These are phyloP conservation scores for Uropsilus gracilis DNA, from an alignment of 2,113 vertebrate genomes.

Conservation along the genomic window DNA sequence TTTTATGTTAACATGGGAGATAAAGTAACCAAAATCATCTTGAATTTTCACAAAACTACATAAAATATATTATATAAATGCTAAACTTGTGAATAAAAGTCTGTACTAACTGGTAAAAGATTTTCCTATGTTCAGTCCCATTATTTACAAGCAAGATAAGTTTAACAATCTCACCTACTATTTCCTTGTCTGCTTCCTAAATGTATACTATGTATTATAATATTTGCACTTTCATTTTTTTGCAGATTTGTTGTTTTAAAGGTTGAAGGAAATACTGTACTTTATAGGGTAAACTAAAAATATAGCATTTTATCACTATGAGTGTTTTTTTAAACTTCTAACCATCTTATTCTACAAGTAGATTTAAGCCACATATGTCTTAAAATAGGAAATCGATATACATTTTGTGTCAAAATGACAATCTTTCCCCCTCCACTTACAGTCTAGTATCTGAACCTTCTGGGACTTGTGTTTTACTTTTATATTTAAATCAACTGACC, in stretches of 20 bases:
- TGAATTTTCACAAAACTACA: not conserved
- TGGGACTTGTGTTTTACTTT: not conserved
- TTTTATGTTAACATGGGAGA: not conserved
- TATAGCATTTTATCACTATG: not conserved
- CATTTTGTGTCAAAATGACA: not conserved
- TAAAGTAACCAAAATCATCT: not conserved
- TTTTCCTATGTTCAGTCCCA: not conserved
- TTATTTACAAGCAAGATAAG: too few relatives aligned
- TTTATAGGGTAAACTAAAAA: not conserved
- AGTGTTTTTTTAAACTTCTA: not conserved
- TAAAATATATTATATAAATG: not conserved
- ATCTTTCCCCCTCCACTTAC: not conserved
- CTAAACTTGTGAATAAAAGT: not conserved
- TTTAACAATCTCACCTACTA: accelerated
- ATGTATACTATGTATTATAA: not conserved
- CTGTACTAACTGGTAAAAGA: not conserved
- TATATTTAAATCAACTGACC: not conserved
- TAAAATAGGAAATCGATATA: not conserved
- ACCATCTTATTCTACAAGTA: not conserved
- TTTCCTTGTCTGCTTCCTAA: not conserved
- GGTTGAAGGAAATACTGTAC: not conserved
- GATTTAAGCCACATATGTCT: not conserved
- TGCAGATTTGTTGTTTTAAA: not conserved
- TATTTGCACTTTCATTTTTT: not conserved
- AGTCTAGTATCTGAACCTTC: not conserved